These are phyloP conservation scores for Scolopax bukidnonensis DNA, from an alignment of 2,797 vertebrate species.

Conservation along the genomic window DNA sequence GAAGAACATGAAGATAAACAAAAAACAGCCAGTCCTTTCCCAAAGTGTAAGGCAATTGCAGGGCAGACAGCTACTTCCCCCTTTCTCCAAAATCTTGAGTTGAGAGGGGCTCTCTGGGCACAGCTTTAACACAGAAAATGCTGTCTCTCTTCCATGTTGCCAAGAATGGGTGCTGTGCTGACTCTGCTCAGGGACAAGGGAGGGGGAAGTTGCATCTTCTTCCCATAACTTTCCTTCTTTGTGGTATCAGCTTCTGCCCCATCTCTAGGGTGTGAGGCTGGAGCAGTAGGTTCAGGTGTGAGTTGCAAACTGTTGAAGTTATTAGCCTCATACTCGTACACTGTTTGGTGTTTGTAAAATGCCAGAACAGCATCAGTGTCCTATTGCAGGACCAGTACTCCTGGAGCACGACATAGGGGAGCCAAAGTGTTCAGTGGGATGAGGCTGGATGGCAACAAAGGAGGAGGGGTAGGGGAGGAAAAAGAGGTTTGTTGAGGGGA, in stretches of 20 bases:
- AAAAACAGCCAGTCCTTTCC: not conserved
- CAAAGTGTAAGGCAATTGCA: not conserved
- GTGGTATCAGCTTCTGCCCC: not conserved
- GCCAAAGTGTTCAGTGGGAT: not conserved
- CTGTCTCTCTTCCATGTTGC: not conserved
- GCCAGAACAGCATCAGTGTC: not conserved
- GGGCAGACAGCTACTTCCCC: not conserved
- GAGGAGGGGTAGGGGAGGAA: not conserved
- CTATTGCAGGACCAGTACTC: accelerated
- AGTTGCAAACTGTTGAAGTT: not conserved
- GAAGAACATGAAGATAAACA: not conserved
- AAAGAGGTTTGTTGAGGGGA: not conserved
- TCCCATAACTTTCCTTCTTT: not conserved
- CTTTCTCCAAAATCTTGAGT: not conserved
- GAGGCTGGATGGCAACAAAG: not conserved
- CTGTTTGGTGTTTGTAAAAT: not conserved
- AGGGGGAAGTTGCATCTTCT: not conserved
- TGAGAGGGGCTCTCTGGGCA: not conserved
- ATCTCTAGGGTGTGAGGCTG: not conserved
- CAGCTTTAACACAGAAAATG: not conserved
- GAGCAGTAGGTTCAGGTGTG: not conserved
- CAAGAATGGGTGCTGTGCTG: not conserved
- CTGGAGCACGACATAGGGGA: accelerated
- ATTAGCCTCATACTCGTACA: not conserved
- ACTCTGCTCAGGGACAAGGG: not conserved